Evolutionary conservation across 2,113 vertebrate species (phyloP), one percentile per base, ranked within the genome.

Genomic region (Clarias gariepinus): DNA sequence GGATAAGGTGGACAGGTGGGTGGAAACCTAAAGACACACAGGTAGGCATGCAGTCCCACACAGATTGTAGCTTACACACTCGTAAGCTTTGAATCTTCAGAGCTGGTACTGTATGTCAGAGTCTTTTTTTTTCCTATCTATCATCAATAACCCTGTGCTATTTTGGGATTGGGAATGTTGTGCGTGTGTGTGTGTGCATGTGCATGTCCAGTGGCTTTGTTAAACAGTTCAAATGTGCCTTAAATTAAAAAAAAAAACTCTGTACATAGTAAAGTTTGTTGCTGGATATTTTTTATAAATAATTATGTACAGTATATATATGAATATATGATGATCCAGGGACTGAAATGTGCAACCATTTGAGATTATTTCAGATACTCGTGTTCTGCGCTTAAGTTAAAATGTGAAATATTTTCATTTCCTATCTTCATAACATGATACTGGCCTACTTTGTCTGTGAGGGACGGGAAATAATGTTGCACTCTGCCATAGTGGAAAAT

Each of bases 141-240:
- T 58, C 58, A 15, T 41, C 13, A 30, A 28, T 58, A 28, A 6
- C 16, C 23, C 36, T 53, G 63, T 60, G 85, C 30, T 60, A 71
- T 63, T 90, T 89, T 41, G 89, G 84, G 58, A 81, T 47, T 86
- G 36, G n/a, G n/a, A n/a, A n/a, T n/a, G n/a, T n/a, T 88, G 3
- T 68, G 57, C 84, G 84, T 77, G 41, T 85, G 71, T 85, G 82
- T 57, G 66, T 91, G 89, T 74, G 41, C 82, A 63, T 81, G 82
- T 47, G 60, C 66, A 30, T 91, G 83, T 87, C 64, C 64, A 86
- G 71, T 86, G 81, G 86, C 84, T 83, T 41, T 91, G 69, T 93
- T 91, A 87, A 91, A 91, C 92, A 91, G 88, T 71, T 90, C 82
- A 79, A 84, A 91, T 91, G 94, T 95, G 94, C 94, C 92, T 94